phyloP scores from a whole-genome alignment of 2,113 vertebrate genomes.

The Elephas maximus region DNA sequence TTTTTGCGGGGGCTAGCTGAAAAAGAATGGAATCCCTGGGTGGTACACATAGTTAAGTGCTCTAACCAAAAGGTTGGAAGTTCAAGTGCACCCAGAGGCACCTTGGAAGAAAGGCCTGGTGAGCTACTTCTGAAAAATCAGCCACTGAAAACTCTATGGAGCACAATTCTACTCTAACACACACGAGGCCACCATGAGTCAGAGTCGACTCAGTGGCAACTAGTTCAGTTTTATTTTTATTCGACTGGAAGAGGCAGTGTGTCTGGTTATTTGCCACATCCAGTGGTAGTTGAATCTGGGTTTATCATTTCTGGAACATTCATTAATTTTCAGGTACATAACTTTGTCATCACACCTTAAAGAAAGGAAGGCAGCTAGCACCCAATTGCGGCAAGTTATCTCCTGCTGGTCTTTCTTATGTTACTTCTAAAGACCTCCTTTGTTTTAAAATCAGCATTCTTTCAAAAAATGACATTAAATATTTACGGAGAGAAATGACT shows the following conservation, averaged over 20 bases:
- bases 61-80: not conserved
- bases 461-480: not conserved
- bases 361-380: not conserved
- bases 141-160: no score
- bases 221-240: not conserved
- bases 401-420: not conserved
- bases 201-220: not conserved
- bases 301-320: not conserved
- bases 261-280: not conserved
- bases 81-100: no score
- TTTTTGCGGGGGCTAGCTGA: not conserved
- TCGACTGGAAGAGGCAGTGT: not conserved
- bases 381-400: not conserved
- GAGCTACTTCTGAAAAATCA: no score
- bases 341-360: not conserved
- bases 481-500: not conserved
- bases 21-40: not conserved
- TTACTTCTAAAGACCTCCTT: not conserved
- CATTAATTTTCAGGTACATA: not conserved
- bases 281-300: not conserved
- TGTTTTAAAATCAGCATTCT: not conserved
- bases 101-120: no score
- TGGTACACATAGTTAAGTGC: not conserved
- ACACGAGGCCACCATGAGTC: no score
- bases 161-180: no score